phyloP scores from a whole-genome alignment of 1,140 invertebrate genomes.

The Drosophila orena region DNA sequence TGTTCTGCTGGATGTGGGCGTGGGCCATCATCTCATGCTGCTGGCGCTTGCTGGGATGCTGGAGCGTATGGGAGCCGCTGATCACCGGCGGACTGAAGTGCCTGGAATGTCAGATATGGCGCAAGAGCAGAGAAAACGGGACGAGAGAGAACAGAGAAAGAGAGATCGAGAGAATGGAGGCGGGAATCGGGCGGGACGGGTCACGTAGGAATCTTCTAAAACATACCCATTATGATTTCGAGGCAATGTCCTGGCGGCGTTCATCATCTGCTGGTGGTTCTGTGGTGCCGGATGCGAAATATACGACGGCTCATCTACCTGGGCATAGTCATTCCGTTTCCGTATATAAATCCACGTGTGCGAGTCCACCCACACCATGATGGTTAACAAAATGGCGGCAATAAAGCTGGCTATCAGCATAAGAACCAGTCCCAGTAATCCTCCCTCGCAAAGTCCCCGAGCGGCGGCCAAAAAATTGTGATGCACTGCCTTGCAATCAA shows the following conservation, averaged over 20 bases:
- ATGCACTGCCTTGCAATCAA: constrained; percentile 92
- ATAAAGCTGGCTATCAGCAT: constrained; percentile 93
- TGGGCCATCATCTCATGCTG: constrained; percentile 85
- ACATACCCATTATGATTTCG: constrained; percentile 84
- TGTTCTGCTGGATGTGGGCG: constrained; percentile 84
- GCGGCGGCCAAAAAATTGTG: constrained; percentile 92
- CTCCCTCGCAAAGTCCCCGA: constrained; percentile 91
- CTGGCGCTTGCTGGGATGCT: constrained; percentile 83
- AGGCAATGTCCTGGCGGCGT: constrained; percentile 82
- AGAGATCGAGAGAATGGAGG: constrained; percentile 56
- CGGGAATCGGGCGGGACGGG: constrained; percentile 53
- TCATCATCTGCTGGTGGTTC: constrained; percentile 85
- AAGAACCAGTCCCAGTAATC: constrained; percentile 91
- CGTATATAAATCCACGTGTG: constrained; percentile 98
- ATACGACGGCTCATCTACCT: constrained; percentile 84
- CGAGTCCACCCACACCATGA: constrained; percentile 96
- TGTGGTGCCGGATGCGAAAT: constrained; percentile 83
- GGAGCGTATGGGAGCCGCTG: constrained; percentile 83
- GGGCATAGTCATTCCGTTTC: constrained; percentile 86
- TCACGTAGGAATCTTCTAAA: constrained; percentile 33
- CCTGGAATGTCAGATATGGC: constrained; percentile 58
- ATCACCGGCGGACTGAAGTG: constrained; percentile 84
- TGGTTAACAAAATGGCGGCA: constrained; percentile 94
- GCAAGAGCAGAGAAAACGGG: constrained; percentile 13
- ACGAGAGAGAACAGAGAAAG: constrained; percentile 51